Evolutionary conservation across 2,888 invertebrate species (phyloP), one percentile per base, ranked within the genome.

Genomic region (Acanthosoma haemorrhoidale): DNA sequence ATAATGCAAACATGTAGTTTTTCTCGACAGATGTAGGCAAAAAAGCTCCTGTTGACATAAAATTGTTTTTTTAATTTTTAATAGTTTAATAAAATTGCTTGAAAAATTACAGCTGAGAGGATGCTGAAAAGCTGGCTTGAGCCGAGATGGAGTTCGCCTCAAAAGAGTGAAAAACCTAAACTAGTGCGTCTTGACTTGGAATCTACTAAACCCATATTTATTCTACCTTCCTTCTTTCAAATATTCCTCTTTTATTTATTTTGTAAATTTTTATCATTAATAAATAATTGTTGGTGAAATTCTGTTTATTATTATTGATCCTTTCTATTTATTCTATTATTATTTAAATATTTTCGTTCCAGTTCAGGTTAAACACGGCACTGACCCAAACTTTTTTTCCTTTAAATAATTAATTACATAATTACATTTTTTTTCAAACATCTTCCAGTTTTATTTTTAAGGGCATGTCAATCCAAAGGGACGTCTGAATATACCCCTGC

Each of bases 251-350:
- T 67, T 13, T 67, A 67, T 67, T 67, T 67, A 57, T 67, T 67
- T 41, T 67, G 67, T 67, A 67, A 67, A 67, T 31, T 57, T n/a
- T 34, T 43, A 51, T 43, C 16, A 29, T 36, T 51, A 57, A 67
- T 67, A 67, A 67, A 67, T 67, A 67, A 67, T 41, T 67, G 13
- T 60, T 60, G 32, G 36, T 60, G 32, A 36, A 13, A n/a, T 15
- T 2, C 3, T 15, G 16, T 16, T 8, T 4, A 2, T 60, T n/a
- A 13, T 51, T 51, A n/a, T n/a, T n/a, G n/a, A n/a, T n/a, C n/a
- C n/a, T n/a, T n/a, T n/a, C n/a, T n/a, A n/a, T n/a, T n/a, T n/a
- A n/a, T n/a, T n/a, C n/a, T n/a, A n/a, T n/a, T n/a, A n/a, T n/a
- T n/a, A n/a, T n/a, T n/a, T n/a, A n/a, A n/a, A n/a, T n/a, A n/a